Percentiles rank a stretch among this genome's conserved stretches.
Conservation (phyloP, 2,797 vertebrate species). For the Labeo calbasu region DNA sequence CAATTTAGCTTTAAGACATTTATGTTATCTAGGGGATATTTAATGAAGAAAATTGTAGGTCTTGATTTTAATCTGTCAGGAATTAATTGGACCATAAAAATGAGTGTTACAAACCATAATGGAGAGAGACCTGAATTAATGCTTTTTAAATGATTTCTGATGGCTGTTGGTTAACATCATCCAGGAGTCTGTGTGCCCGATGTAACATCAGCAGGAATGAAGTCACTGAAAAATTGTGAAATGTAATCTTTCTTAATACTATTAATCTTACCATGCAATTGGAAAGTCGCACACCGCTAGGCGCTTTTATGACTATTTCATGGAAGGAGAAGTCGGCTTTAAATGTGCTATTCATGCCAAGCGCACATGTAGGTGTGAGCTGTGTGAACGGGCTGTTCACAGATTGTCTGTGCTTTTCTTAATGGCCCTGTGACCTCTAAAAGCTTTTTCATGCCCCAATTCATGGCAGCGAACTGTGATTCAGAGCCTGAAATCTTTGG, state of each 20-base stretch:
- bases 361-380: not conserved
- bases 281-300: not conserved
- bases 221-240: not conserved
- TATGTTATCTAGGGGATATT: not conserved
- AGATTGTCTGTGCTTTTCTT: not conserved
- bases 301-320: not conserved
- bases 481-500: not conserved
- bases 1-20: not conserved
- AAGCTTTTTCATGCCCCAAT: conserved; percentile 12
- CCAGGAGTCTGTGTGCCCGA: not conserved
- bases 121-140: not conserved
- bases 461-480: not conserved
- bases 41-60: not conserved
- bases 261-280: not conserved
- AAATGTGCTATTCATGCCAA: conserved; percentile 4
- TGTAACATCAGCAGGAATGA: not conserved
- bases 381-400: conserved; percentile 13
- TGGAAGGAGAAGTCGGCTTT: not conserved
- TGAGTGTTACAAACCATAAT: not conserved
- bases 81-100: not conserved
- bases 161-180: not conserved
- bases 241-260: not conserved
- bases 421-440: not conserved
- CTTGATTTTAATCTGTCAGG: not conserved
- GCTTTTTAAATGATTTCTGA: not conserved